Evolutionary conservation across 1,140 invertebrate species (phyloP).

Genomic region (Drosophila pruinosa): DNA sequence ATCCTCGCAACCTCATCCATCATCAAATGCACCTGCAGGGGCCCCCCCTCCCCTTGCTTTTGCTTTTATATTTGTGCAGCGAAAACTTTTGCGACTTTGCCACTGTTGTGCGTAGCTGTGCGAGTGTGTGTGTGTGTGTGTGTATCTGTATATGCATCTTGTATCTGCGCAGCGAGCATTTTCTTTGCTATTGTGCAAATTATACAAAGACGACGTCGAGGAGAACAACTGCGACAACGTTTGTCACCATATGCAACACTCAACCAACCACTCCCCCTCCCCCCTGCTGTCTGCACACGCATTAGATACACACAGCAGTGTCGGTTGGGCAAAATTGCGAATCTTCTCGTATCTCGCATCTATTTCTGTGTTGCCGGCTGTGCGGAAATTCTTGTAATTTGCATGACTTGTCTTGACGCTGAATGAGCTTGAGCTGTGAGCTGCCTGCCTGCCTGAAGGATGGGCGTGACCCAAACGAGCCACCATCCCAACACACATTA

Average conservation of each 20-base stretch:
- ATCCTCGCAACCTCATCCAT: neutral
- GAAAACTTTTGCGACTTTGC: constrained; percentile 43
- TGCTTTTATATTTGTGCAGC: constrained; percentile 27
- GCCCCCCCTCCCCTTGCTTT: neutral
- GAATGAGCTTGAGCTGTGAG: constrained; percentile 1
- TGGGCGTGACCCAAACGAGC: constrained; percentile 12
- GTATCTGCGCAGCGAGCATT: constrained; percentile 61
- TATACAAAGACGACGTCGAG: constrained; percentile 49
- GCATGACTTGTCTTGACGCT: constrained; percentile 57
- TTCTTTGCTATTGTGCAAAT: constrained; percentile 73
- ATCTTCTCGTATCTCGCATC: constrained; percentile 60
- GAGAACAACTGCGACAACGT: constrained; percentile 10
- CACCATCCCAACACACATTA: constrained; percentile 15
- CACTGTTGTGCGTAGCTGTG: too few relatives aligned
- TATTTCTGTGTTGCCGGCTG: constrained; percentile 65
- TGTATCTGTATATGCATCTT: constrained; percentile 41
- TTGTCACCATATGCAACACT: constrained; percentile 59
- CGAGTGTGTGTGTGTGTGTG: constrained; percentile 16
- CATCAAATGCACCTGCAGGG: neutral
- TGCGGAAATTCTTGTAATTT: constrained; percentile 78
- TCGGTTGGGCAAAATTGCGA: constrained; percentile 41
- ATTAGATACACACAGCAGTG: constrained; percentile 61
- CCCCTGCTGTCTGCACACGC: constrained; percentile 11
- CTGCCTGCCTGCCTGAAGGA: neutral
- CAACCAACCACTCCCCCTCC: neutral